Base-by-base conservation (phyloP, 2,113 vertebrate species). In the Grantiella picta region DNA sequence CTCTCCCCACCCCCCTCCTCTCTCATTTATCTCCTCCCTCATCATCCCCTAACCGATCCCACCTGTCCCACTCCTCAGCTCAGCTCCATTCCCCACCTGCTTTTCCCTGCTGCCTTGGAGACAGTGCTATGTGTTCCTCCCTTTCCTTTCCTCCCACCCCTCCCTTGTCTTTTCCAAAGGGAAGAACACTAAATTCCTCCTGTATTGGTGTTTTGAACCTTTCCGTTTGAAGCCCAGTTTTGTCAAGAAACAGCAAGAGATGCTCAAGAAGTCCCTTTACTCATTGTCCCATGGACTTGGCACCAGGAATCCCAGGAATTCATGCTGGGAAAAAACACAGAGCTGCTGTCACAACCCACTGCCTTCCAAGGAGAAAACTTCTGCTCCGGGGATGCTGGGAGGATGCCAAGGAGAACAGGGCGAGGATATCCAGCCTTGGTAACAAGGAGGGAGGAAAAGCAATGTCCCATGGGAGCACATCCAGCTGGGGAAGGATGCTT, bases 361-460 rank as follows among this genome's bases (percentile, higher is more conserved):
- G 2, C 2, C 23, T 25, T 56, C 49, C 60, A 4, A 1, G 0
- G 13, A 20, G 42, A 24, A 33, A 72, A 22, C 6, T 18, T 5
- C 28, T 18, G 11, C 59, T 36, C 59, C 27, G 2, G 54, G 31
- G 57, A 3, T 1, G 27, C 25, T 29, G 21, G 24, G 38, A 33
- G 27, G 36, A 2, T 11, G 50, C 31, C 50, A 33, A 12, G 38
- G 81, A 24, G 14, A 78, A 5, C 54, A 5, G 42, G 7, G 49
- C 1, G 1, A 2, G 49, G 42, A 7, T 4, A 13, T 9, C 0
- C 0, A 54, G 40, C 53, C 68, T 36, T 9, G 38, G 35, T 12
- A 38, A 10, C 5, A 9, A 12, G 36, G 31, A 11, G 33, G 25
- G 10, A 33, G 44, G 53, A 8, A 3, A 22, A 61, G n/a, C 9